These are phyloP conservation scores for Scaptomyza pallida DNA, from an alignment of 1,140 invertebrate species.

Conservation along the genomic window DNA sequence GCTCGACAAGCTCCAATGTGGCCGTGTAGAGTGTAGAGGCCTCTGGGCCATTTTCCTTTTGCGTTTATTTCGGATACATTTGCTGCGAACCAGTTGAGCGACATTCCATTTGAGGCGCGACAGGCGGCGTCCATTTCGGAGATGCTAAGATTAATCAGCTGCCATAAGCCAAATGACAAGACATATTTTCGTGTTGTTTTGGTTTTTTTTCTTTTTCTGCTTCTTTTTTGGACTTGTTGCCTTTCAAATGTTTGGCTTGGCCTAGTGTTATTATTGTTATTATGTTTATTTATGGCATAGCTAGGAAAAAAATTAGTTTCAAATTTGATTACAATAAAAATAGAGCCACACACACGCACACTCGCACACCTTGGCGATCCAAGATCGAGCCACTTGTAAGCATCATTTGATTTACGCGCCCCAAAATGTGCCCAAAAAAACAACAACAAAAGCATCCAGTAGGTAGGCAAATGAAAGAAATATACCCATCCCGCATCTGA, in stretches of 20 bases:
- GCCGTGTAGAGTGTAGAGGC: conserved; percentile 6
- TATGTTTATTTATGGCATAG: conserved; percentile 71
- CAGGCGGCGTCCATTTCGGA: conserved; percentile 67
- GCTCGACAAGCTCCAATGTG: conserved; percentile 29
- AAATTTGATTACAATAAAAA: conserved; percentile 81
- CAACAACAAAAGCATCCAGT: not conserved
- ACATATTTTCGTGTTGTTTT: conserved; percentile 56
- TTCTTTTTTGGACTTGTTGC: conserved; percentile 26
- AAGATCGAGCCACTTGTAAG: conserved; percentile 60
- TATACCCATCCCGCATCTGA: conserved; percentile 19
- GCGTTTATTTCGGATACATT: conserved; percentile 23
- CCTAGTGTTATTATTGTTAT: conserved; percentile 69
- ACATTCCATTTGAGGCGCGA: conserved; percentile 76
- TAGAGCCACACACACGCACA: conserved; percentile 54
- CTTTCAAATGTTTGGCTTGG: conserved; percentile 25
- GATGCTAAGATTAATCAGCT: conserved; percentile 81
- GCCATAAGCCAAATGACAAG: conserved; percentile 80
- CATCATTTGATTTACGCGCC: conserved; percentile 60
- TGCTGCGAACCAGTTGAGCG: conserved; percentile 69
- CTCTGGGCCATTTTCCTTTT: conserved; percentile 66
- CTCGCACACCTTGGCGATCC: not conserved
- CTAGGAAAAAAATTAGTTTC: conserved; percentile 72
- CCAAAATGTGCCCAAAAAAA: conserved; percentile 51
- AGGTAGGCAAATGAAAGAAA: conserved; percentile 24
- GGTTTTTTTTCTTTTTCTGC: conserved; percentile 17